Evolutionary conservation across 1,140 invertebrate genomes (phyloP).

Genomic region (Drosophila burlai): DNA sequence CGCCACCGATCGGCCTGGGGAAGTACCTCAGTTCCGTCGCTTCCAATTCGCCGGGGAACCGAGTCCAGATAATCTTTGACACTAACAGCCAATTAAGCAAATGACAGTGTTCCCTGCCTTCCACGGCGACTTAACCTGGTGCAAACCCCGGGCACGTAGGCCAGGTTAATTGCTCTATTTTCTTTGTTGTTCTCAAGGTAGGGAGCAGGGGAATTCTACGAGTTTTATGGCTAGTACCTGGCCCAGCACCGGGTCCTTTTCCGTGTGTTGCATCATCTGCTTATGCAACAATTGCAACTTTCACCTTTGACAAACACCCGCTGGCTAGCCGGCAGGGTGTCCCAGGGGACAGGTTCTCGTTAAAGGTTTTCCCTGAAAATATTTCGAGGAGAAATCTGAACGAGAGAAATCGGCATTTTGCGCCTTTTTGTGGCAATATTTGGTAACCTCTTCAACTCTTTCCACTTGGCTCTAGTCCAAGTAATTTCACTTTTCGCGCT

Average conservation of each 20-base stretch:
- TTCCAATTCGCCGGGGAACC: slow-evolving; percentile 5
- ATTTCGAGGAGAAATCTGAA: slow-evolving; percentile 16
- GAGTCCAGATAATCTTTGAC: slow-evolving; percentile 57
- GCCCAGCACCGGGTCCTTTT: slow-evolving; percentile 11
- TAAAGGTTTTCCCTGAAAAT: slow-evolving; percentile 36
- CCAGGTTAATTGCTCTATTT: slow-evolving; percentile 80
- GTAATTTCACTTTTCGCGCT: slow-evolving; percentile 44
- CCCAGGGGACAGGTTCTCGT: slow-evolving; percentile 37
- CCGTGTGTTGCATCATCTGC: slow-evolving; percentile 43
- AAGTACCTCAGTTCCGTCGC: slow-evolving; percentile 13
- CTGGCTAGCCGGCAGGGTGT: slow-evolving; percentile 17
- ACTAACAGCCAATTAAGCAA: slow-evolving; percentile 62
- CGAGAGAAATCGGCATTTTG: slow-evolving; percentile 26
- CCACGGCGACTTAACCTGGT: slow-evolving; percentile 25
- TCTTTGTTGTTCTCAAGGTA: slow-evolving; percentile 24
- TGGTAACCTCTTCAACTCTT: slow-evolving; percentile 40
- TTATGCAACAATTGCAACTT: slow-evolving; percentile 51
- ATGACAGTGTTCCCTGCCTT: slow-evolving; percentile 30
- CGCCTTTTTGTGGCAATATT: background rate
- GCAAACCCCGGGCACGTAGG: slow-evolving; percentile 59
- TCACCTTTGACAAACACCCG: slow-evolving; percentile 44
- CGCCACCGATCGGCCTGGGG: slow-evolving; percentile 22
- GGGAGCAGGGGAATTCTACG: slow-evolving; percentile 3
- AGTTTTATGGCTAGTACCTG: slow-evolving; percentile 40
- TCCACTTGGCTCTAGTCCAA: slow-evolving; percentile 27